These are phyloP conservation scores for Acanthaster planci DNA, from an alignment of 35 echinoderm and acorn worm genomes.

Conservation along the genomic window DNA sequence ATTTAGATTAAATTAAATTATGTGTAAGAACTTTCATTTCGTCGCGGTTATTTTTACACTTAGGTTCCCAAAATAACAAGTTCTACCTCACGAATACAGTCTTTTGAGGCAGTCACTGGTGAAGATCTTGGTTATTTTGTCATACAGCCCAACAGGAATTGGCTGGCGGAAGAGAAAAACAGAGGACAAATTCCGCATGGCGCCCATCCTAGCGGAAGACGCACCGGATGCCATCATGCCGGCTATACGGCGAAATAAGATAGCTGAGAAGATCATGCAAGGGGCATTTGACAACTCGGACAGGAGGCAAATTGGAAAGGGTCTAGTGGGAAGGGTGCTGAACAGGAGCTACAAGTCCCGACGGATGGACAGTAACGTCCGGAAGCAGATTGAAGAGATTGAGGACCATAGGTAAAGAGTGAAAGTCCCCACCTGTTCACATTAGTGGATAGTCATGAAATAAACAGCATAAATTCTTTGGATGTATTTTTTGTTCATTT, in stretches of 20 bases:
- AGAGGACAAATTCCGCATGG: slow-evolving; percentile 79
- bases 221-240: slow-evolving; percentile 51
- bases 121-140: not conserved
- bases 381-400: slow-evolving; percentile 94
- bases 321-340: slow-evolving; percentile 85
- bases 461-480: no score
- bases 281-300: slow-evolving; percentile 81
- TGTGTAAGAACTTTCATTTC: no score
- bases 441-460: no score
- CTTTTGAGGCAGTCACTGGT: not conserved
- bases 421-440: not conserved
- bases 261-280: slow-evolving; percentile 81
- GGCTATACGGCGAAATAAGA: slow-evolving; percentile 78
- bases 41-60: no score
- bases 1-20: no score
- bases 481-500: no score
- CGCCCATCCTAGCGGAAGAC: slow-evolving; percentile 37
- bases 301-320: slow-evolving; percentile 86
- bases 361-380: slow-evolving; percentile 91
- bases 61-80: no score
- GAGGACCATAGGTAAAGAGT: slow-evolving; percentile 85
- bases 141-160: slow-evolving; percentile 85
- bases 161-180: slow-evolving; percentile 85
- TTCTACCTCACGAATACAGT: not conserved
- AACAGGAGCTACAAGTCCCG: slow-evolving; percentile 77